Percentiles rank a stretch among this genome's conserved stretches.
Conservation (phyloP, 2,113 vertebrate genomes). For the Paramormyrops kingsleyae region DNA sequence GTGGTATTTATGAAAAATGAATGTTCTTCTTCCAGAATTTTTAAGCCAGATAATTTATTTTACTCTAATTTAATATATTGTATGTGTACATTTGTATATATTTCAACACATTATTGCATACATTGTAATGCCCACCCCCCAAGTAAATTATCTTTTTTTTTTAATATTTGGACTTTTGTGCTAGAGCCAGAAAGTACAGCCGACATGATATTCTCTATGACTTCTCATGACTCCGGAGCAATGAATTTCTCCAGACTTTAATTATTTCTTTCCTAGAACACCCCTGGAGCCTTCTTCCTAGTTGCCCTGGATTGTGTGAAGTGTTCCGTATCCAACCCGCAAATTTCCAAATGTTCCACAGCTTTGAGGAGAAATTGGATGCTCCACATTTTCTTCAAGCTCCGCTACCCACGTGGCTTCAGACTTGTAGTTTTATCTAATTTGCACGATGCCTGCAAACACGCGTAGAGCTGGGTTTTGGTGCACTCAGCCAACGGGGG, state of each 20-base stretch:
- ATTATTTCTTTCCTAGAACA: slow-evolving; percentile 40
- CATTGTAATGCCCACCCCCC: background rate
- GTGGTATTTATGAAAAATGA: background rate
- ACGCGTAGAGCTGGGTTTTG: background rate
- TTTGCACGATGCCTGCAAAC: slow-evolving; percentile 26
- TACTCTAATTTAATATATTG: background rate
- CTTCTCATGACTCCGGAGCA: slow-evolving; percentile 27
- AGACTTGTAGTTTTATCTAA: slow-evolving; percentile 29
- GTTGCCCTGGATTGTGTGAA: slow-evolving; percentile 32
- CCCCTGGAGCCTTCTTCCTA: slow-evolving; percentile 24
- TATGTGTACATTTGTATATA: background rate
- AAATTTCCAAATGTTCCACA: slow-evolving; percentile 30
- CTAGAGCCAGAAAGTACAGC: slow-evolving; percentile 21
- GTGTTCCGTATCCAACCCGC: slow-evolving; percentile 20
- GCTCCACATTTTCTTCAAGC: slow-evolving; percentile 36
- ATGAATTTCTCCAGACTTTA: slow-evolving; percentile 38
- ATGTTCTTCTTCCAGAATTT: background rate
- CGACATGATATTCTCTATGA: slow-evolving; percentile 27
- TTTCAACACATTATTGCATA: background rate
- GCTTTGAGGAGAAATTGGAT: slow-evolving; percentile 36
- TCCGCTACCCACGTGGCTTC: slow-evolving; percentile 19
- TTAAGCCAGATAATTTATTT: background rate
- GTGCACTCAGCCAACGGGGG: slow-evolving; percentile 5
- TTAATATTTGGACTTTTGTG: slow-evolving; percentile 21
- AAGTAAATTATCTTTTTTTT: background rate